Base-by-base conservation (phyloP, 2,113 vertebrate species). In the Uria aalge region DNA sequence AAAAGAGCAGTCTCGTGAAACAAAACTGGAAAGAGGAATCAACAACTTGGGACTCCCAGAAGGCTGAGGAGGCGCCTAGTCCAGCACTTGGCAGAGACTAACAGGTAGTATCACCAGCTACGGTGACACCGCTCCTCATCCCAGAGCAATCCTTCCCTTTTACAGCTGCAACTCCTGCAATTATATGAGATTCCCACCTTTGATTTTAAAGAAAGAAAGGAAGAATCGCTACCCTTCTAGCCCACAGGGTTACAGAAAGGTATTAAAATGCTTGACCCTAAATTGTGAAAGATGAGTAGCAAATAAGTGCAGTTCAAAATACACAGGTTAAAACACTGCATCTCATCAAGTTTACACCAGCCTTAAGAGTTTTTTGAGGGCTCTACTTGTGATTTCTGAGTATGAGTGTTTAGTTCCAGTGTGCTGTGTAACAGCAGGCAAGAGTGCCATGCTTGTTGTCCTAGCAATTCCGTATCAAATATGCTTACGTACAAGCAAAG, bases 311-410 rank as follows among this genome's bases (percentile, higher is more conserved):
- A 59, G 41, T 30, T 40, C 53, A 76, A 77, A 68, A 52, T 15
- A 56, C 1, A 8, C 12, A n/a, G 18, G 87, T 55, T 93, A 56
- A 64, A 84, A 26, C 24, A 53, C 13, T 0, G 0, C 2, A 9
- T 40, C 67, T 21, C 40, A 53, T 6, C 16, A 21, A 56, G 52
- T 72, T 72, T 18, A 55, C 53, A 87, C 3, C 11, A 50, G 71
- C 9, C 20, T 12, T 8, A 59, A 32, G n/a, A 32, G 66, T 18
- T 41, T 60, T 87, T 21, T 18, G 57, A 71, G 32, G 64, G 32
- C 38, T 75, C 27, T 79, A 3, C 45, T 57, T 38, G 63, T 41
- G 56, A 34, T 55, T 79, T 57, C 56, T 78, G 77, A 50, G 41
- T 19, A 27, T 78, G 77, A 50, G 41, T 19, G 32, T 40, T 83